A percentile compares a stretch with the other conserved stretches of the same genome.
Conservation (phyloP, 2,888 invertebrate genomes). For the Elaeidobius kamerunicus region DNA sequence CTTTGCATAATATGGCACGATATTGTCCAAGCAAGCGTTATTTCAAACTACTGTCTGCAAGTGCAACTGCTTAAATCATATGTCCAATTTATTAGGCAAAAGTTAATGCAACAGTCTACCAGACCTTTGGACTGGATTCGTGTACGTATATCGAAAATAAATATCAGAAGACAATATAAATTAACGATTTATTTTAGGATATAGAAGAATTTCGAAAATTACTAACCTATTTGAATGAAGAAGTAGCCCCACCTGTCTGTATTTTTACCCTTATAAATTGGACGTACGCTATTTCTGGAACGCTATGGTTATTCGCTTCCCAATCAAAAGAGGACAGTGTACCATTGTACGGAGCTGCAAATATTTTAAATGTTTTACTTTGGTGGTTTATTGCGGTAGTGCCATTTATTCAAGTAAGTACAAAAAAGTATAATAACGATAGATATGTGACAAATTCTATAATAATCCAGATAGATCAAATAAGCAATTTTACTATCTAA, state of each 20-base stretch:
- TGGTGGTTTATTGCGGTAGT: conserved; percentile 65
- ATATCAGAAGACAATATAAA: background rate
- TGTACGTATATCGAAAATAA: conserved; percentile 53
- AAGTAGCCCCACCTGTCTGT: conserved; percentile 72
- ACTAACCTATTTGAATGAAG: conserved; percentile 71
- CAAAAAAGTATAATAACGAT: background rate
- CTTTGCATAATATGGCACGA: conserved; percentile 73
- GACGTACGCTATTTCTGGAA: conserved; percentile 69
- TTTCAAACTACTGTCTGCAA: conserved; percentile 80
- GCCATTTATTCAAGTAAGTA: conserved; percentile 67
- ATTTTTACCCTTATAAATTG: conserved; percentile 73
- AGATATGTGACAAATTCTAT: background rate
- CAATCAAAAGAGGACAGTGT: conserved; percentile 51
- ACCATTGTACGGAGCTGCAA: conserved; percentile 56
- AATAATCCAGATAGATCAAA: background rate
- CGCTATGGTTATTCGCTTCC: conserved; percentile 63
- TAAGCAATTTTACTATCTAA: too few species aligned
- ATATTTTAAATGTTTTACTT: conserved; percentile 58
- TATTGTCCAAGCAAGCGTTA: conserved; percentile 77
- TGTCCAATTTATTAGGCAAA: conserved; percentile 67
- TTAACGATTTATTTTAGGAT: conserved; percentile 55
- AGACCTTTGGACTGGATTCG: conserved; percentile 76
- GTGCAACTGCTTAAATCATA: conserved; percentile 74
- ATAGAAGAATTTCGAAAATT: conserved; percentile 76
- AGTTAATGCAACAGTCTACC: conserved; percentile 69